phyloP scores from a whole-genome alignment of 2,888 invertebrate species.

The Entomobrya proxima region DNA sequence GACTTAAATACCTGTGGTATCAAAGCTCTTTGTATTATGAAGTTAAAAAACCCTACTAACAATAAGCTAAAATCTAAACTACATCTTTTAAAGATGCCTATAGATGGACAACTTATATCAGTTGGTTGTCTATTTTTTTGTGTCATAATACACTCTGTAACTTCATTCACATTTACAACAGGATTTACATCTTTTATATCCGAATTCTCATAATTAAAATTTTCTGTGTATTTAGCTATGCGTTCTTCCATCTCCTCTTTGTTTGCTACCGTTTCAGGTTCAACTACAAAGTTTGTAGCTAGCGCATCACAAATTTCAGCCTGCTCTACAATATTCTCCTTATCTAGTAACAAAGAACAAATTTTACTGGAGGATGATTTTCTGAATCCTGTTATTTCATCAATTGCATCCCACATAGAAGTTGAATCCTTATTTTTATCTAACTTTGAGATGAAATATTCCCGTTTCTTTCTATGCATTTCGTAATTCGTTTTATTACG shows the following conservation, averaged over 20 bases:
- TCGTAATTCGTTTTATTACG: not conserved
- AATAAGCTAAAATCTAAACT: not conserved
- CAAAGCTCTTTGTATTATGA: not conserved
- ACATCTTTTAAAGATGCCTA: not conserved
- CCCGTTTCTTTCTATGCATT: not conserved
- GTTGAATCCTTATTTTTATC: not conserved
- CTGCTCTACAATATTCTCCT: not conserved
- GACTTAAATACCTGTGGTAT: not conserved
- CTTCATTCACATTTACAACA: no score
- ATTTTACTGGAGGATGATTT: not conserved
- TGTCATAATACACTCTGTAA: not conserved
- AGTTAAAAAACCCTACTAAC: not conserved
- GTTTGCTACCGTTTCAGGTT: no score
- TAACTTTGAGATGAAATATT: not conserved
- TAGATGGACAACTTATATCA: not conserved
- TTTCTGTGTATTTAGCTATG: no score
- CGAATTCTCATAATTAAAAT: no score
- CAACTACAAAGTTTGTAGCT: no score
- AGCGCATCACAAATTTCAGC: not conserved
- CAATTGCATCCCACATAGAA: not conserved
- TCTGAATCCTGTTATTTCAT: constrained; percentile 22
- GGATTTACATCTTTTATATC: no score
- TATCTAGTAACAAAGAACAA: not conserved
- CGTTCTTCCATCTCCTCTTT: no score
- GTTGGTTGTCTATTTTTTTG: not conserved